Conservation (phyloP, 2,113 vertebrate genomes). For the Chrysemys picta region DNA sequence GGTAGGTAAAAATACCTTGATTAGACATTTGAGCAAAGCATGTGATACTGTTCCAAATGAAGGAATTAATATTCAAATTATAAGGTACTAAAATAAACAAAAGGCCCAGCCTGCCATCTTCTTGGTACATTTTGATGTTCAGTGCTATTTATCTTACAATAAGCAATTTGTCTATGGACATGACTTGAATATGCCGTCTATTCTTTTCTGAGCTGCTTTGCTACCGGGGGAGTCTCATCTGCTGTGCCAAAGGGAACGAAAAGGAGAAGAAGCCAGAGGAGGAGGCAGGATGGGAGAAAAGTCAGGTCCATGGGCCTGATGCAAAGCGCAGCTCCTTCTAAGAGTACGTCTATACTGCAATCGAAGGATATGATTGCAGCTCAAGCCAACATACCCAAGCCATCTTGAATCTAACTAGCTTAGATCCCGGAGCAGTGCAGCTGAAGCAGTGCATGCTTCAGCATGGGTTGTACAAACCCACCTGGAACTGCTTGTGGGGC, state of each 20-base stretch:
- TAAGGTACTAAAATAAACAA: conserved; percentile 23
- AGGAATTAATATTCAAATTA: conserved; percentile 29
- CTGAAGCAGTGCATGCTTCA: background rate
- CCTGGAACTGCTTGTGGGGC: background rate
- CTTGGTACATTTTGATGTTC: conserved; percentile 27
- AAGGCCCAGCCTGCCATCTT: conserved; percentile 16
- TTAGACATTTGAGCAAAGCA: background rate
- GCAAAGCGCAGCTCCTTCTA: background rate
- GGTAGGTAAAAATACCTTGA: background rate
- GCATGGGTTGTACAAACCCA: background rate
- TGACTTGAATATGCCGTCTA: conserved; percentile 14
- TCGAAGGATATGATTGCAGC: background rate
- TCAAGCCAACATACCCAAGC: background rate
- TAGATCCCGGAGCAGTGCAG: background rate
- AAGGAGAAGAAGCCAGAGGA: background rate
- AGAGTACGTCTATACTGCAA: background rate
- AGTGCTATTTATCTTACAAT: conserved; percentile 9
- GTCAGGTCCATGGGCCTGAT: background rate
- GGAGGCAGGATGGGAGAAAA: conserved; percentile 5
- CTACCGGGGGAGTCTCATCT: background rate
- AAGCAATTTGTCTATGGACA: background rate
- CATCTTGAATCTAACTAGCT: background rate
- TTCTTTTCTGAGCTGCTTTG: conserved; percentile 7
- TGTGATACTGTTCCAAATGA: background rate
- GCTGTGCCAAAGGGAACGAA: background rate